Percentiles rank a stretch among this genome's conserved stretches.
phyloP scores from a whole-genome alignment of 1,140 invertebrate genomes.

The Hyphantria cunea region DNA sequence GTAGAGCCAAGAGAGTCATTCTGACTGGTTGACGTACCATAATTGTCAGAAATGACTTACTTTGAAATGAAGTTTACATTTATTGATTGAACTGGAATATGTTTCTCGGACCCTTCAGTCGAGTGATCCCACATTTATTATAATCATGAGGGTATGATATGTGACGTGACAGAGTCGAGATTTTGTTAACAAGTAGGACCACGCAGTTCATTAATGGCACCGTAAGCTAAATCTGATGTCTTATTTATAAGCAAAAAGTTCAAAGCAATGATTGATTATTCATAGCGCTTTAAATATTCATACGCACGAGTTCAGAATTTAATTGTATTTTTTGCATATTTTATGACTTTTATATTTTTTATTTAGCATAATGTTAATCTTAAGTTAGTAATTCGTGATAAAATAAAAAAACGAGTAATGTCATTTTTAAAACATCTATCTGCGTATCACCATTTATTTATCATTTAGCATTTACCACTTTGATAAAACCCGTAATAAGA shows the following conservation, averaged over 20 bases:
- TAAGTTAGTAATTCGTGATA: not conserved
- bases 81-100: too few species aligned
- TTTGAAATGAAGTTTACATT: too few species aligned
- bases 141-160: too few species aligned
- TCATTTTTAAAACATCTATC: too few species aligned
- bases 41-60: too few species aligned
- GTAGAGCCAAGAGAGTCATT: too few species aligned
- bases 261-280: constrained; percentile 43
- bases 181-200: not conserved
- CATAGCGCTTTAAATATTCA: constrained; percentile 42
- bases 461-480: not conserved
- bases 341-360: not conserved
- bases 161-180: too few species aligned
- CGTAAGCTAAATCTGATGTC: constrained; percentile 14
- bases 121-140: too few species aligned
- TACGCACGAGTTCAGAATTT: constrained; percentile 28
- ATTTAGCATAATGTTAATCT: not conserved
- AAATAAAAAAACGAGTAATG: not conserved
- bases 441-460: not conserved
- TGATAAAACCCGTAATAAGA: constrained; percentile 18
- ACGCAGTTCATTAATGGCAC: constrained; percentile 2
- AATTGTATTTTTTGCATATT: constrained; percentile 28
- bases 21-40: too few species aligned
- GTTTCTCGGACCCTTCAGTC: too few species aligned
- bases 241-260: constrained; percentile 32